Base-by-base conservation (phyloP, 2,113 vertebrate species). In the Neolamprologus cancellatus region DNA sequence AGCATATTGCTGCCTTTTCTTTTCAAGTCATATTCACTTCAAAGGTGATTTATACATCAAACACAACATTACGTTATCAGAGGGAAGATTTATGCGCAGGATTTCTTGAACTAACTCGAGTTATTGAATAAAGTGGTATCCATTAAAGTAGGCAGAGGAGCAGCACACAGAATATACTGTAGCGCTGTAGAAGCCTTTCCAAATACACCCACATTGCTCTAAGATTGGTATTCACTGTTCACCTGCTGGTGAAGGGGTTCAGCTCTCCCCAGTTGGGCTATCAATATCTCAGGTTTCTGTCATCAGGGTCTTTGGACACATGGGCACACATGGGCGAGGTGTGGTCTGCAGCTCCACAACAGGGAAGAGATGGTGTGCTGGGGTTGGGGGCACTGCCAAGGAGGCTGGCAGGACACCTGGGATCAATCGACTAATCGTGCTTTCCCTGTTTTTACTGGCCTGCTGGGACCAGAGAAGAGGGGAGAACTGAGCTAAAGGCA, bases 21-120 rank as follows among this genome's bases (percentile, higher is more conserved):
- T 79, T 83, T 86, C 48, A 78, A 55, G 20, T 87, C 69, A 55
- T 30, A 61, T 28, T 86, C 74, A 83, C 76, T 87, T 89, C 76
- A 84, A 88, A 79, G 28, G 20, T 88, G 81, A 90, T 93, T 87
- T 81, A 87, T 79, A 5, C 3, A 8, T 25, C 13, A 59, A 55
- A 25, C 20, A 34, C 30, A 78, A 32, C 36, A 64, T 57, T 46
- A 34, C 8, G 25, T 50, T 41, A 20, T n/a, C 30, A n/a, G 25
- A 2, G n/a, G 28, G 12, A 69, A 84, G 30, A 80, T 66, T 46
- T 76, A 79, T 20, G 25, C 5, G 4, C 15, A 7, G 20, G 2
- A 28, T 39, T 8, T 53, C n/a, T 71, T 84, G 36, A 83, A 61
- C 53, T 32, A 2, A 18, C 83, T 74, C 25, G 18, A 64, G 50